phyloP scores from a whole-genome alignment of 2,113 vertebrate species.

The Lagopus muta region DNA sequence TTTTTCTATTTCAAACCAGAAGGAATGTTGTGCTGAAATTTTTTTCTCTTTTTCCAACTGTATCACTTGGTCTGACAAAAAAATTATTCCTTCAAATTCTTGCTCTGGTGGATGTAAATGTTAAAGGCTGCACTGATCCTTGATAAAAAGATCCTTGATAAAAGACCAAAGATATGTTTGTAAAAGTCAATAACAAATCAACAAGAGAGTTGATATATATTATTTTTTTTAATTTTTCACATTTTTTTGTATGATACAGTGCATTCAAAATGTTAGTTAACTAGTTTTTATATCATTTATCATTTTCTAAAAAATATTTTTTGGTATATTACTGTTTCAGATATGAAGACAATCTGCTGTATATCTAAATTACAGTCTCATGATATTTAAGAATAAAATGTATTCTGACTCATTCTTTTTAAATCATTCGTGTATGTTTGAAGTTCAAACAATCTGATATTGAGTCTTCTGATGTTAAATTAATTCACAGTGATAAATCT shows the following conservation, averaged over 20 bases:
- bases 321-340: neutral
- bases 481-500: constrained; percentile 5
- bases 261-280: neutral
- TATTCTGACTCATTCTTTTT: constrained; percentile 8
- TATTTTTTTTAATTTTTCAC: neutral
- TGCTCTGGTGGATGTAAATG: neutral
- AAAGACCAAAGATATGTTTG: neutral
- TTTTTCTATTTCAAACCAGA: neutral
- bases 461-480: constrained; percentile 13
- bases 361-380: neutral
- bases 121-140: neutral
- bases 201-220: neutral
- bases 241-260: neutral
- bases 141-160: neutral
- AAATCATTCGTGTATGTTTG: neutral
- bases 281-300: neutral
- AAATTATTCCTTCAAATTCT: neutral
- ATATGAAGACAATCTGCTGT: neutral
- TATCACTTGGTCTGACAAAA: neutral
- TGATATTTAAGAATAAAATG: neutral
- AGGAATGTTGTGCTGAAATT: neutral
- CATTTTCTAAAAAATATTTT: neutral
- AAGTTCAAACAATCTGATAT: constrained; percentile 14
- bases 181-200: neutral
- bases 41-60: neutral